Percentiles rank a stretch among this genome's conserved stretches.
Evolutionary conservation across 1,140 invertebrate species (phyloP).

Genomic region (Adelges cooleyi): DNA sequence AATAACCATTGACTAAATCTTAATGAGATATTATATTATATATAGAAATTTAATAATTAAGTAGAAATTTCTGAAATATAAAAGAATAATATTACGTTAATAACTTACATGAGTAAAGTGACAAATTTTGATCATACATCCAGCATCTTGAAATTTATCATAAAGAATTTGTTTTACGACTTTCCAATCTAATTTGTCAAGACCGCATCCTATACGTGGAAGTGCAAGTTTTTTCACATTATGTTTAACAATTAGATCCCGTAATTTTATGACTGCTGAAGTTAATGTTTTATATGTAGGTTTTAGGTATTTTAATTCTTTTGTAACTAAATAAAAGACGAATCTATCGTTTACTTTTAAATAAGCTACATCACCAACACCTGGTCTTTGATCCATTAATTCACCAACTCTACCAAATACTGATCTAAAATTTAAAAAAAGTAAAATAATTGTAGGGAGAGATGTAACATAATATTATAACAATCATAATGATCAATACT

Average conservation of each 20-base stretch:
- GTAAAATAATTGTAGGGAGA: too few species aligned
- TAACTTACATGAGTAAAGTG: not conserved
- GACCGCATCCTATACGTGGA: slow-evolving; percentile 51
- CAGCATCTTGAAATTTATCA: not conserved
- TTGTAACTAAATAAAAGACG: slow-evolving; percentile 47
- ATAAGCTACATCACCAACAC: slow-evolving; percentile 45
- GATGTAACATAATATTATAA: too few species aligned
- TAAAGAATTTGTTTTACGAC: slow-evolving; percentile 38
- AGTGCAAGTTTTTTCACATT: slow-evolving; percentile 45
- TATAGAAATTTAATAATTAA: too few species aligned
- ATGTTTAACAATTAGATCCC: slow-evolving; percentile 37
- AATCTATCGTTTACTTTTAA: slow-evolving; percentile 41
- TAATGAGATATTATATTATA: too few species aligned
- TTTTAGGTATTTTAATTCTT: slow-evolving; percentile 37
- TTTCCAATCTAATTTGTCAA: slow-evolving; percentile 49
- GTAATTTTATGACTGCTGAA: slow-evolving; percentile 36
- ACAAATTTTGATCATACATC: slow-evolving; percentile 10
- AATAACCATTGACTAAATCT: too few species aligned
- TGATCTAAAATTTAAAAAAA: not conserved
- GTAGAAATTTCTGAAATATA: too few species aligned
- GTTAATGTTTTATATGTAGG: slow-evolving; percentile 38
- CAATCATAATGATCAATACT: too few species aligned
- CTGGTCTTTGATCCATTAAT: slow-evolving; percentile 39
- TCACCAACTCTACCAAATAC: slow-evolving; percentile 38
- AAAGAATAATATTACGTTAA: too few species aligned